Conservation (phyloP, 2,797 vertebrate species). For the Molossus alvarezi region DNA sequence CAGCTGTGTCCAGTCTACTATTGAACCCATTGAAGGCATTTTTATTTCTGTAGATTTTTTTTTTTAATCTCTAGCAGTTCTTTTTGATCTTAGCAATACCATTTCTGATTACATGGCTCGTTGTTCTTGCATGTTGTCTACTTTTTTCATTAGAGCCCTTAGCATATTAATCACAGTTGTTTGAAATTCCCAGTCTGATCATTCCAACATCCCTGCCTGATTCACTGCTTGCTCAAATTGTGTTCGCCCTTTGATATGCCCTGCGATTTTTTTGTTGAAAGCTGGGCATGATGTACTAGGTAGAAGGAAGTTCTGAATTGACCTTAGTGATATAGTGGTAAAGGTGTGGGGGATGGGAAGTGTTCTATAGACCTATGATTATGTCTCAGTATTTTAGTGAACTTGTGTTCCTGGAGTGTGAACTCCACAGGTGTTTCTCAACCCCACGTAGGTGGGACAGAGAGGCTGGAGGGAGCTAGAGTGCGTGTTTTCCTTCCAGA, state of each 20-base stretch:
- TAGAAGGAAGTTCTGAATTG: background rate
- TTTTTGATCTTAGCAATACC: background rate
- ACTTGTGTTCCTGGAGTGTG: background rate
- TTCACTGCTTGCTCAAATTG: background rate
- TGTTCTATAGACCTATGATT: background rate
- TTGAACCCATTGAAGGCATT: background rate
- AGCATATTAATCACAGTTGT: background rate
- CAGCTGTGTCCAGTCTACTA: background rate
- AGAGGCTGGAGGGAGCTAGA: background rate
- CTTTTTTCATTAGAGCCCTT: background rate
- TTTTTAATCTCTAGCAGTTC: constrained; percentile 6
- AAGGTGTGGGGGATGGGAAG: background rate
- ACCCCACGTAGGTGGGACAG: background rate
- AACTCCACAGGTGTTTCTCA: background rate
- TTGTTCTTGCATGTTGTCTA: background rate
- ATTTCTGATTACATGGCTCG: background rate
- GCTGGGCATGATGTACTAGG: background rate
- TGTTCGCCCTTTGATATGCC: background rate
- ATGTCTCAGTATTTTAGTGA: background rate
- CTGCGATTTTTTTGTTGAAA: background rate
- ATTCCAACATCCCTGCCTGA: background rate
- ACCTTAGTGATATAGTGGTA: background rate
- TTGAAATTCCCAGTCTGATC: background rate
- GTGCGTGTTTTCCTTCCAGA: background rate
- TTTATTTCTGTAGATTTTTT: background rate